Base-by-base conservation (phyloP, 2,113 vertebrate species). In the Perca fluviatilis region DNA sequence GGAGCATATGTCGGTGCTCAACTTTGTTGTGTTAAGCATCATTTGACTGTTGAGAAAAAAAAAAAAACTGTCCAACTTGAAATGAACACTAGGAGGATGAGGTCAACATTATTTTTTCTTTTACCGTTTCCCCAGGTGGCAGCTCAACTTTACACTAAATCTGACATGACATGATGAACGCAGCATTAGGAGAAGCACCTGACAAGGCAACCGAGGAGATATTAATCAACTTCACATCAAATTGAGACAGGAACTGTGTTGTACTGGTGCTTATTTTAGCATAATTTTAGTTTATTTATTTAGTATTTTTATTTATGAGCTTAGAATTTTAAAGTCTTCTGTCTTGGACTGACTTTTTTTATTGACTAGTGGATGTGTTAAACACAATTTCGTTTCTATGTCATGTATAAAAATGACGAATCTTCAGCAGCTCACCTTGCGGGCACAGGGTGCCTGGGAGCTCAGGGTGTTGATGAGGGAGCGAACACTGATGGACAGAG, bases 401-500 rank as follows among this genome's bases (percentile, higher is more conserved):
- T 33, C 30, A 5, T 5, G 5, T 5, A 33, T 33, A 33, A 33
- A 33, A 33, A 5, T 33, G 30, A 33, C 30, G 5, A 33, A 33
- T 5, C 30, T 5, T 30, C 49, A 7, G 60, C 33, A 30, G 25
- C 90, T 93, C 77, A 95, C 95, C 93, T 93, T 93, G 47, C 92
- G 91, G 49, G 88, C 67, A 14, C 75, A 81, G 10, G 84, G 81
- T 23, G 82, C 79, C 51, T 86, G 71, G 11, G 85, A 82, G 82
- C 85, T 89, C 72, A 96, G 88, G 0, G 53, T 49, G 77, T 67
- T 10, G 63, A 96, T 78, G 70, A 95, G 77, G 15, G 82, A 89
- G 51, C 93, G 90, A 27, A 95, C 82, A 0, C 80, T 2, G 54
- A 65, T 0, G 15, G 95, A 96, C 27, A 95, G 82, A 10, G 88